phyloP scores from a whole-genome alignment of 2,888 invertebrate species.

The Celastrina argiolus region DNA sequence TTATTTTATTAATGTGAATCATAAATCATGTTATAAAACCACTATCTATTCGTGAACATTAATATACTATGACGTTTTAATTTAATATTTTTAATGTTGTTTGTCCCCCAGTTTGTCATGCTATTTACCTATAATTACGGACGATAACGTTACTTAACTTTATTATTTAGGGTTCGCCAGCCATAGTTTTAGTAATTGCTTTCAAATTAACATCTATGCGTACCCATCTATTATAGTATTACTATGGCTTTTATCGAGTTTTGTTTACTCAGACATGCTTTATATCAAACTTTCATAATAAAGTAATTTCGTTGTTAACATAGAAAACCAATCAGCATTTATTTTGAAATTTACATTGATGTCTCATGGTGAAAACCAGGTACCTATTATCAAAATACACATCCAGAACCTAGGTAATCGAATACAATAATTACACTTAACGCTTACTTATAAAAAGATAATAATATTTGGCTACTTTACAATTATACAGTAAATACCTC shows the following conservation, averaged over 20 bases:
- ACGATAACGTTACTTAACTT: slow-evolving; percentile 13
- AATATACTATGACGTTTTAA: slow-evolving; percentile 1
- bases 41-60: slow-evolving; percentile 3
- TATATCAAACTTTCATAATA: not conserved
- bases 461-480: not conserved
- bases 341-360: too few relatives aligned
- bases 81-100: slow-evolving; percentile 10
- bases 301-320: too few relatives aligned
- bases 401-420: too few relatives aligned
- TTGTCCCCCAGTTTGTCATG: slow-evolving; percentile 11
- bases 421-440: too few relatives aligned
- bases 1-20: not conserved
- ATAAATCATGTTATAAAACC: slow-evolving; percentile 10
- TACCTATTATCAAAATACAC: too few relatives aligned
- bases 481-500: not conserved
- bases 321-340: too few relatives aligned
- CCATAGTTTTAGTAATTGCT: slow-evolving; percentile 5
- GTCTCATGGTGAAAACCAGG: too few relatives aligned
- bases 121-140: slow-evolving; percentile 11
- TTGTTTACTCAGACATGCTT: not conserved
- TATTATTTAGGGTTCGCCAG: not conserved
- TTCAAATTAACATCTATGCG: not conserved
- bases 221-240: not conserved
- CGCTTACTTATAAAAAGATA: too few relatives aligned
- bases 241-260: not conserved